Base-by-base conservation (phyloP, 2,888 invertebrate species). In the Caenorhabditis becei region DNA sequence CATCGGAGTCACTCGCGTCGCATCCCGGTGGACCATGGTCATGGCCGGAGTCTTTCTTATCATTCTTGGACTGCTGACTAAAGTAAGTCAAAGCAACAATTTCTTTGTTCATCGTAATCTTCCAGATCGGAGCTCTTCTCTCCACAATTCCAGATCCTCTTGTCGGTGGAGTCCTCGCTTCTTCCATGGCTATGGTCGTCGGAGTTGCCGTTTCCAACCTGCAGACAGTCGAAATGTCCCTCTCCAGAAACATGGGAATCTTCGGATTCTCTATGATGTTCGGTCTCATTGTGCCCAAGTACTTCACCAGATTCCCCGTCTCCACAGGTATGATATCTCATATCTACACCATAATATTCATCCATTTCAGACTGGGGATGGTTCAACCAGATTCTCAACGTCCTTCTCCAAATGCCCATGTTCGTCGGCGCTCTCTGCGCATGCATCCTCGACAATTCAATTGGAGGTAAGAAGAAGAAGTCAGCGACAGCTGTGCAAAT, bases 181-280 rank as follows among this genome's bases (percentile, higher is more conserved):
- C 92, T 1, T 91, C 91, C 61, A 91, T 91, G 87, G 90, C 91
- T 10, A 91, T 92, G 89, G 91, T 92, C 0, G 88, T 88, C 18
- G 91, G 91, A 28, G 91, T 92, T 7, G 92, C 92, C 24, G 80
- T 91, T 14, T 88, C 89, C n/a, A 89, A 88, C 65, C 83, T 95
- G 10, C 95, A 95, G 89, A 95, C 78, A n/a, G 87, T 96, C 47
- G 94, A 96, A 89, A 92, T 96, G 83, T 94, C 95, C 91, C 95
- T 95, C 28, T 94, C 96, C 0, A 93, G 96, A 67, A 96, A 96
- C 92, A 93, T 96, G 53, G 96, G 96, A 92, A 95, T 96, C 84
- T 93, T 96, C 37, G 96, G 96, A 20, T 94, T 96, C 88, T 95
- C 96, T 2, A 93, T 96, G 79, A 96, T 96, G 92, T 94, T 95